Evolutionary conservation across 2,113 vertebrate genomes (phyloP).

Genomic region (Stomatorhinus ivindoensis): DNA sequence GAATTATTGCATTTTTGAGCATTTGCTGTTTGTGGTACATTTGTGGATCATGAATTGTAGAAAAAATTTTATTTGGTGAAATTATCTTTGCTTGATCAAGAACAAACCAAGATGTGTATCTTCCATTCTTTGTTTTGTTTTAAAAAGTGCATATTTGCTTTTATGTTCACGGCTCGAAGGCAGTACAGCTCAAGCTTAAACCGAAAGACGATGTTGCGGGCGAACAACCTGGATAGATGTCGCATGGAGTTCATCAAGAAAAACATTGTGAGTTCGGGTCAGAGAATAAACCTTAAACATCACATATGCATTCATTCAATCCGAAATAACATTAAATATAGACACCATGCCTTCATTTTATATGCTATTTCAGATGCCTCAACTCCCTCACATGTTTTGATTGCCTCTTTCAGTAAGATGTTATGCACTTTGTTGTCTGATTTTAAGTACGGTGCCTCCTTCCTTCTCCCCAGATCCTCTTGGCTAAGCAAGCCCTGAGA

Average conservation of each 20-base stretch:
- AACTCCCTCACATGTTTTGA: neutral
- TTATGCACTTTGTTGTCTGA: neutral
- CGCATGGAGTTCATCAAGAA: conserved; percentile 65
- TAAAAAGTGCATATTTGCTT: neutral
- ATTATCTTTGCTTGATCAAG: neutral
- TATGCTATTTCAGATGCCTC: neutral
- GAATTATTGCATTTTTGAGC: neutral
- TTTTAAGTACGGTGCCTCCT: neutral
- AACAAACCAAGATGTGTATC: neutral
- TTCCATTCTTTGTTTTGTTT: neutral
- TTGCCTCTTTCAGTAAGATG: neutral
- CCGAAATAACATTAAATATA: neutral
- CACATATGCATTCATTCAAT: neutral
- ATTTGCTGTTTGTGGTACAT: neutral
- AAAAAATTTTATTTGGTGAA: neutral
- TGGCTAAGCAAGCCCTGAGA: conserved; percentile 70
- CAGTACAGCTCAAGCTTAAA: conserved; percentile 66
- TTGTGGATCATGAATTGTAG: neutral
- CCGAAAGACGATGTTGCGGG: conserved; percentile 63
- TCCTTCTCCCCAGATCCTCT: conserved; percentile 40
- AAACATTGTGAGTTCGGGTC: conserved; percentile 60
- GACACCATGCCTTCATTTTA: neutral
- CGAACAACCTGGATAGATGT: conserved; percentile 74
- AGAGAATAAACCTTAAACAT: neutral
- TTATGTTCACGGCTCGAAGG: conserved; percentile 48